These are phyloP conservation scores for Propithecus deckenii DNA, from an alignment of 2,797 vertebrate genomes.

Conservation along the genomic window DNA sequence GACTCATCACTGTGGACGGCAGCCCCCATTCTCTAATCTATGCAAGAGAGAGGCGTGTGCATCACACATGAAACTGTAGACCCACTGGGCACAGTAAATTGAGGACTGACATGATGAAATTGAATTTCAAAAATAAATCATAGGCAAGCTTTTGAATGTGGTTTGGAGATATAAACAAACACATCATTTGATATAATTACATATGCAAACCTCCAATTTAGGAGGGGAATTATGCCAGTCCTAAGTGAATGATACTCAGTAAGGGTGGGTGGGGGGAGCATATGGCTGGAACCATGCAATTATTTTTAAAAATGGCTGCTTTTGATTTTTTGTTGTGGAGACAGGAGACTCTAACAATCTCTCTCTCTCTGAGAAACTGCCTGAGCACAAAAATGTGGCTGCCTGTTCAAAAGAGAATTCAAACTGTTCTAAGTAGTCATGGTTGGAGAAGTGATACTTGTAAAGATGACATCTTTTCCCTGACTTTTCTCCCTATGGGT, in stretches of 20 bases:
- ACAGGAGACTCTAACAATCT: conserved; percentile 49
- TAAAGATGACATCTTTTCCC: not conserved
- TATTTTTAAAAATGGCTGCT: conserved; percentile 67
- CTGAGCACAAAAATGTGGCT: conserved; percentile 1
- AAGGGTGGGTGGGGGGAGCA: not conserved
- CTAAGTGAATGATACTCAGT: conserved; percentile 78
- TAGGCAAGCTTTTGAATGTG: conserved; percentile 74
- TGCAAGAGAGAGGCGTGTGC: not conserved
- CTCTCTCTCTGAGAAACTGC: conserved; percentile 28
- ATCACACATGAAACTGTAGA: conserved; percentile 54
- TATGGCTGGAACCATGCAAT: conserved; percentile 66
- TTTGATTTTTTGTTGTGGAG: conserved; percentile 78
- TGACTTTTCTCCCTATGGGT: not conserved
- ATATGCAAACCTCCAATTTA: conserved; percentile 81
- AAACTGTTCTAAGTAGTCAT: not conserved
- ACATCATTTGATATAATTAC: conserved; percentile 84
- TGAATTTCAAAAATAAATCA: conserved; percentile 82
- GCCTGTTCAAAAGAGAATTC: not conserved
- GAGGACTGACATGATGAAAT: conserved; percentile 78
- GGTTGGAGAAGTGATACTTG: conserved; percentile 4
- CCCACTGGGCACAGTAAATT: conserved; percentile 76
- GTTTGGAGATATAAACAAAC: conserved; percentile 83
- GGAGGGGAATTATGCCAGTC: conserved; percentile 66
- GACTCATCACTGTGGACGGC: not conserved
- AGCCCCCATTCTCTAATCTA: not conserved